A percentile compares a stretch with the other conserved stretches of the same genome.
Conservation (phyloP, 2,888 invertebrate genomes). For the Tanytarsus gracilentus region DNA sequence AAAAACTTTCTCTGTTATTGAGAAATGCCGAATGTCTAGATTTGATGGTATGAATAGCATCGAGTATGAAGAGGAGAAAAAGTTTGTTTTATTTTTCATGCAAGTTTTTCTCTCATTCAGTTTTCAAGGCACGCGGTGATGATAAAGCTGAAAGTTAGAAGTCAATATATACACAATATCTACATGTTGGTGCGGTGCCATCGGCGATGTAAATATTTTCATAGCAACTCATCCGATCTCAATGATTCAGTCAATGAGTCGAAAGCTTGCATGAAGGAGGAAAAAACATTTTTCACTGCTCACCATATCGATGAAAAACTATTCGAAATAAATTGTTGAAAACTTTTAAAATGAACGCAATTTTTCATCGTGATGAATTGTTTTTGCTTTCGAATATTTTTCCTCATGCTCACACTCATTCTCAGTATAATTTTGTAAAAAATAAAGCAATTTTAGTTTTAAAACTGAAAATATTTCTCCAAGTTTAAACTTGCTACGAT, state of each 20-base stretch:
- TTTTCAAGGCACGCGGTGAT: background rate
- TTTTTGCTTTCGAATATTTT: conserved; percentile 4
- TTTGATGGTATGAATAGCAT: background rate
- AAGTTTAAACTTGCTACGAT: no score
- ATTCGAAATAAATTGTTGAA: conserved; percentile 22
- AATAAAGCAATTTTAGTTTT: background rate
- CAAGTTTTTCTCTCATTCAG: background rate
- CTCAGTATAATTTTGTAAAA: background rate
- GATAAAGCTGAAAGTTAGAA: background rate
- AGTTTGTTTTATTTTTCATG: background rate
- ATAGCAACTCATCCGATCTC: background rate
- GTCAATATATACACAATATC: conserved; percentile 6
- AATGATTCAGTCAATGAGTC: background rate
- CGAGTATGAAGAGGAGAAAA: background rate
- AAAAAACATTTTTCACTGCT: background rate
- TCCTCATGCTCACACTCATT: background rate
- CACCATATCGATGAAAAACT: conserved; percentile 17
- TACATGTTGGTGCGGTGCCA: no score
- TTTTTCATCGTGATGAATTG: conserved; percentile 26
- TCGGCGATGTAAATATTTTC: conserved; percentile 1
- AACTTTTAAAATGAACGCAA: conserved; percentile 24
- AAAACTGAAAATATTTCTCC: background rate
- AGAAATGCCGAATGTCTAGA: no score
- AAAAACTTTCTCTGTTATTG: no score
- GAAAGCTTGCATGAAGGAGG: background rate